Conservation (phyloP, 2,888 invertebrate species). For the Phorcus lineatus region DNA sequence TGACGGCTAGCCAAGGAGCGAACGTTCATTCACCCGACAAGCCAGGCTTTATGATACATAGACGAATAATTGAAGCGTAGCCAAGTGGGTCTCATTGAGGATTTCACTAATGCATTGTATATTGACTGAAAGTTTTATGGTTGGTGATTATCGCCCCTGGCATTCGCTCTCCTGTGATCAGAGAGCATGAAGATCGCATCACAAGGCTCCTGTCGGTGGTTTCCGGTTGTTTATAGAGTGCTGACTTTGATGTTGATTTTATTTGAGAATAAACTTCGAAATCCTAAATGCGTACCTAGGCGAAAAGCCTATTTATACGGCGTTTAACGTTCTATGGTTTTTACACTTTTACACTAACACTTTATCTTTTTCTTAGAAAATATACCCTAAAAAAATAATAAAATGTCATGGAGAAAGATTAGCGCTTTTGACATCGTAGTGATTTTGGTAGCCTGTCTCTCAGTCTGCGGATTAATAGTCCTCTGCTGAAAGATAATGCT, state of each 20-base stretch:
- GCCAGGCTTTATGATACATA: not conserved
- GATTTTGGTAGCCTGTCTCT: too few species aligned
- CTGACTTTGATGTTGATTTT: not conserved
- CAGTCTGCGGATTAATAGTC: too few species aligned
- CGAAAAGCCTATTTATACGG: not conserved
- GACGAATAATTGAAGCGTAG: not conserved
- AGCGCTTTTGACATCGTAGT: too few species aligned
- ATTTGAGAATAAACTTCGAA: constrained; percentile 2
- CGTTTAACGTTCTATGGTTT: too few species aligned
- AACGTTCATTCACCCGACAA: not conserved
- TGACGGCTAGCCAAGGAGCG: not conserved
- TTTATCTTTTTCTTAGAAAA: too few species aligned
- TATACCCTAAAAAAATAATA: too few species aligned
- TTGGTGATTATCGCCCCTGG: constrained; percentile 19
- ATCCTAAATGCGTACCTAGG: not conserved
- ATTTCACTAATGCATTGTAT: constrained; percentile 21
- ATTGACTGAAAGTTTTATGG: constrained; percentile 12
- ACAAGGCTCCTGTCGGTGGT: not conserved
- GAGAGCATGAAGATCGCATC: constrained; percentile 18
- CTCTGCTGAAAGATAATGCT: too few species aligned
- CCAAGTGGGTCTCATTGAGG: not conserved
- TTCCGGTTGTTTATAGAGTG: not conserved
- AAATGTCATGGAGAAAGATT: too few species aligned
- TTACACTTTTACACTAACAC: too few species aligned
- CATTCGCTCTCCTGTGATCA: constrained; percentile 17